Evolutionary conservation across 53 echinoderm and acorn worm species (phyloP).

Genomic region (Patiria pectinifera): DNA sequence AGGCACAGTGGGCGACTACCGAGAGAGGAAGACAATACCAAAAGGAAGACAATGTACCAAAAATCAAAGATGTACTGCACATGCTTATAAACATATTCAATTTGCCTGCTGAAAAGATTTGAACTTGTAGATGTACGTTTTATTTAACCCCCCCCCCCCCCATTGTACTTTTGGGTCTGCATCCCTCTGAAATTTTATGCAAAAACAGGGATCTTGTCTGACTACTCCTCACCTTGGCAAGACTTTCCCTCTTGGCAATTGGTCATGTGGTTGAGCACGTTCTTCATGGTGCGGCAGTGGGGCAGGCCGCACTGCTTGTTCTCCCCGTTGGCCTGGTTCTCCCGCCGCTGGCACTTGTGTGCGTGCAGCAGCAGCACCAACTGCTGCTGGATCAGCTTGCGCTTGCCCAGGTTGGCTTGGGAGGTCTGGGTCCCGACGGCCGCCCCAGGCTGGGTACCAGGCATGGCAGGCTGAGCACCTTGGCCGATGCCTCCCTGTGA

Average conservation of each 20-base stretch:
- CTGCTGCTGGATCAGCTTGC: conserved; percentile 97
- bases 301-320: conserved; percentile 90
- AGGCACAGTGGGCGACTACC: conserved; percentile 99
- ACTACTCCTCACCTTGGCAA: conserved; percentile 83
- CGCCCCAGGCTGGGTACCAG: conserved; percentile 55
- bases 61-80: too few relatives aligned
- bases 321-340: conserved; percentile 97
- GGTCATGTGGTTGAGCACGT: conserved; percentile 98
- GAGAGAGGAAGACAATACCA: too few relatives aligned
- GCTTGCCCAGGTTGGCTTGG: conserved; percentile 84
- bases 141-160: too few relatives aligned
- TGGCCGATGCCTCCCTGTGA: conserved; percentile 39
- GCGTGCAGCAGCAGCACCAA: conserved; percentile 97
- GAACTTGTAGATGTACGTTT: too few relatives aligned
- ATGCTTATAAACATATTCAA: too few relatives aligned
- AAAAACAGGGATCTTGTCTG: too few relatives aligned
- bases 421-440: conserved; percentile 75
- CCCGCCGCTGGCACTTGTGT: conserved; percentile 94
- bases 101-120: too few relatives aligned
- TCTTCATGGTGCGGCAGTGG: conserved; percentile 99
- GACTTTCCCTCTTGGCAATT: conserved; percentile 99
- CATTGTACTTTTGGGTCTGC: too few relatives aligned
- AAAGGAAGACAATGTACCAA: too few relatives aligned
- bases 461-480: conserved; percentile 44
- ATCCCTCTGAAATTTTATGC: too few relatives aligned